Base-by-base conservation (phyloP, 2,797 vertebrate species). In the Poecilia wingei region DNA sequence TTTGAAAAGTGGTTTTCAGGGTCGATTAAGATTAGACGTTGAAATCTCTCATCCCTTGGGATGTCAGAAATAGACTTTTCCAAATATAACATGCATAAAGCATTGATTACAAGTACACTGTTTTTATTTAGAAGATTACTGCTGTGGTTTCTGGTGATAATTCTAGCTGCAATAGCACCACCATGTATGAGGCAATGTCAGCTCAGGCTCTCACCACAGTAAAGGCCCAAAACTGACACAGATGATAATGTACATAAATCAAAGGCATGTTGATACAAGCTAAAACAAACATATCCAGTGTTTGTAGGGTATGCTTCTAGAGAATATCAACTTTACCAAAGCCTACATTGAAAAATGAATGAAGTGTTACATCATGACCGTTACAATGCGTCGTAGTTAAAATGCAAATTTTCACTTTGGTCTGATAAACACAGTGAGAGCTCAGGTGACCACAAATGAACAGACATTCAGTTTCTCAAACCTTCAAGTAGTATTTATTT, bases 401-500 rank as follows among this genome's bases (percentile, higher is more conserved):
- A 22, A 41, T 68, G 22, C 36, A 25, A 41, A 41, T 43, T 69
- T 41, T 69, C 39, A 43, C 4, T 69, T 69, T 69, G 4, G 41
- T 69, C 43, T n/a, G 39, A 83, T 66, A 70, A 76, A 66, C 70
- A 45, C 53, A 39, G 51, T 68, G 43, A 28, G 43, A 69, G 31
- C 77, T 82, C 70, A 28, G 55, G 20, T 80, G 74, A 74, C 75
- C 78, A 81, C 33, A 78, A 70, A 77, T 68, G 75, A 74, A 31
- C 41, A 78, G 76, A 79, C 45, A 71, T 31, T n/a, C 74, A 53
- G 13, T 75, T 80, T 86, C 45, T 76, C 72, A 88, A 80, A 51
- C 81, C 75, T 82, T 79, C 74, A 74, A 7, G 41, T 59, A 78
- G 78, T 80, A 73, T 86, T 78, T 75, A 83, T 82, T 83, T 84